These are phyloP conservation scores for Rousettus madagascariensis DNA, from an alignment of 2,797 vertebrate species.

Conservation along the genomic window DNA sequence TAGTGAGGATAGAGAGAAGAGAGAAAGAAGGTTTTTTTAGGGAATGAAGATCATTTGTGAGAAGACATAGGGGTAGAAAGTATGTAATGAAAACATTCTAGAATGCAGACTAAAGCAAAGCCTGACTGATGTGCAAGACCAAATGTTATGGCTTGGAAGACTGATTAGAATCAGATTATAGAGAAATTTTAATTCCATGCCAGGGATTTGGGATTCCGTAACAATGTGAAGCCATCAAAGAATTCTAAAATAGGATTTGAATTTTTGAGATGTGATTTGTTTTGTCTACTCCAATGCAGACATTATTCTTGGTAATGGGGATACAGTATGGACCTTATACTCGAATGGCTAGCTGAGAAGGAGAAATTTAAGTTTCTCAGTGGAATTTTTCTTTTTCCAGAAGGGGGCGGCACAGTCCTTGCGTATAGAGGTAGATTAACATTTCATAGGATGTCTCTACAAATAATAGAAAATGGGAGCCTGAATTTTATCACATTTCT, in stretches of 20 bases:
- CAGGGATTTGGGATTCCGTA: neutral
- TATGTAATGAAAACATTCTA: neutral
- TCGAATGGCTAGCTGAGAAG: neutral
- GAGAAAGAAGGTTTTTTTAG: neutral
- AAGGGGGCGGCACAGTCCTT: conserved; percentile 3
- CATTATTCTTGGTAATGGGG: neutral
- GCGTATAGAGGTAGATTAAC: neutral
- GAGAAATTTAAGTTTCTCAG: neutral
- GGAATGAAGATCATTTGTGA: neutral
- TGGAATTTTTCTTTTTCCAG: neutral
- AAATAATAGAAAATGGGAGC: neutral
- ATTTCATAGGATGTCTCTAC: neutral
- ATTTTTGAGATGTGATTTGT: neutral
- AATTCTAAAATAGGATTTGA: neutral
- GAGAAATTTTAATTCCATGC: neutral
- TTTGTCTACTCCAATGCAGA: neutral
- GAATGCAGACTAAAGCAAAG: neutral
- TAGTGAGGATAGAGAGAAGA: neutral
- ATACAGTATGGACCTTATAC: neutral
- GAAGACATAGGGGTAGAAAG: neutral
- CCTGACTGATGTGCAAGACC: neutral
- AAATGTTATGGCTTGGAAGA: neutral
- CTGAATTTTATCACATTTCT: neutral
- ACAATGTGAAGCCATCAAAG: neutral
- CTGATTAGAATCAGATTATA: neutral